A percentile compares a stretch with the other conserved stretches of the same genome.
Conservation (phyloP, 23 tunicate species). For the Phallusia fumigata region DNA sequence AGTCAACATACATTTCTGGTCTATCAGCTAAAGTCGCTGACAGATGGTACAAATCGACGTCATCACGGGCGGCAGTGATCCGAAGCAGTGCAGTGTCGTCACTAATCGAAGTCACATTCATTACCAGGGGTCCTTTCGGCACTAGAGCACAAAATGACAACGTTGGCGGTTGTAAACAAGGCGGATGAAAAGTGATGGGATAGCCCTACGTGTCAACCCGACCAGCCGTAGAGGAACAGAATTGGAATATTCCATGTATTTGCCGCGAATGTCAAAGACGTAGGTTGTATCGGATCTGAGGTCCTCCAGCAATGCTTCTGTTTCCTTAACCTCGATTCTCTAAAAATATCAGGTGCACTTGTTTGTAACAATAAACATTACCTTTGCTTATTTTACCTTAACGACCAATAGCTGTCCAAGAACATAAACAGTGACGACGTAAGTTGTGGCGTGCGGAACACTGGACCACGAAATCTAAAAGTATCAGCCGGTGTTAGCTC, state of each 20-base stretch:
- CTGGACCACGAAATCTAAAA: neutral
- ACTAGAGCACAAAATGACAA: no score
- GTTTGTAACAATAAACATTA: no score
- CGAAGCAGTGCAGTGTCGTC: constrained; percentile 1
- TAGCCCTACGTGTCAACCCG: neutral
- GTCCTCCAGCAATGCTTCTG: neutral
- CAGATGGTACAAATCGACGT: neutral
- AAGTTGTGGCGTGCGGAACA: neutral
- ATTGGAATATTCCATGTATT: neutral
- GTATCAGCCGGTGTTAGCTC: no score
- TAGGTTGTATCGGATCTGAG: neutral
- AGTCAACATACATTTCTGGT: neutral
- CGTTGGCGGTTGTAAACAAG: no score
- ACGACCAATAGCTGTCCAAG: no score
- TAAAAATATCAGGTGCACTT: no score
- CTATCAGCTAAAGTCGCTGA: neutral
- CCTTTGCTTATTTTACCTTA: no score
- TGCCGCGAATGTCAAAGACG: neutral
- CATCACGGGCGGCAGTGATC: neutral
- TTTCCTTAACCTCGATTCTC: neutral
- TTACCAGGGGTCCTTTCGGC: neutral
- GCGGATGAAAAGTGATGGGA: no score
- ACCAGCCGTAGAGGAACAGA: neutral
- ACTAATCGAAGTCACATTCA: neutral
- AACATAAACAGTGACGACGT: neutral